phyloP scores from a whole-genome alignment of 2,113 vertebrate genomes.

The Megaleporinus macrocephalus region DNA sequence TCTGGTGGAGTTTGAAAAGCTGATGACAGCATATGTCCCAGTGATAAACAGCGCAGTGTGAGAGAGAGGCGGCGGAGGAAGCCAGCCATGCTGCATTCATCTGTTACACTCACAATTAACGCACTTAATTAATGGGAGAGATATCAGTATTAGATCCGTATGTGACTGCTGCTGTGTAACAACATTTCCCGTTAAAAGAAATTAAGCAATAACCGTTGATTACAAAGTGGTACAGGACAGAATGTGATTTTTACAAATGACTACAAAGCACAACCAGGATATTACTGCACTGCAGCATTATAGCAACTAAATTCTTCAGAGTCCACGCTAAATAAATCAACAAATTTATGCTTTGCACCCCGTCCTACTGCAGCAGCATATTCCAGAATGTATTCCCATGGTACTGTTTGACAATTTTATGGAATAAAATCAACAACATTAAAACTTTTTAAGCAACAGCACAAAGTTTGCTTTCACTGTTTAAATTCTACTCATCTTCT shows the following conservation, averaged over 20 bases:
- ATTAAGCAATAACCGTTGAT: constrained; percentile 55
- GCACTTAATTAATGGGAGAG: constrained; percentile 59
- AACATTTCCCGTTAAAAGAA: constrained; percentile 58
- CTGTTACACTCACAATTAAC: constrained; percentile 60
- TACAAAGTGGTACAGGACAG: constrained; percentile 42
- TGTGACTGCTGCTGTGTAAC: constrained; percentile 56
- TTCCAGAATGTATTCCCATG: no score
- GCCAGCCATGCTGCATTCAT: constrained; percentile 59
- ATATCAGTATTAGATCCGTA: constrained; percentile 57
- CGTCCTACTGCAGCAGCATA: no score
- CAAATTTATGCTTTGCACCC: background rate
- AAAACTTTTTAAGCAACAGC: background rate
- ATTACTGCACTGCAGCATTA: constrained; percentile 25
- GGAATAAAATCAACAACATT: background rate
- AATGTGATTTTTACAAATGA: constrained; percentile 48
- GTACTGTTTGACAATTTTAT: background rate
- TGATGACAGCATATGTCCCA: constrained; percentile 45
- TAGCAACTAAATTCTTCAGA: background rate
- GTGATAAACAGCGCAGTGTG: constrained; percentile 51
- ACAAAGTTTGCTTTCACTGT: background rate
- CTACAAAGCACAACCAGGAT: constrained; percentile 21
- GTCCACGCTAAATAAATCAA: background rate
- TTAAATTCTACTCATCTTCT: background rate
- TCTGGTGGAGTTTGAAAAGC: constrained; percentile 54
- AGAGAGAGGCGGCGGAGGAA: constrained; percentile 46